phyloP scores from a whole-genome alignment of 2,797 vertebrate species.

The Cuculus canorus region DNA sequence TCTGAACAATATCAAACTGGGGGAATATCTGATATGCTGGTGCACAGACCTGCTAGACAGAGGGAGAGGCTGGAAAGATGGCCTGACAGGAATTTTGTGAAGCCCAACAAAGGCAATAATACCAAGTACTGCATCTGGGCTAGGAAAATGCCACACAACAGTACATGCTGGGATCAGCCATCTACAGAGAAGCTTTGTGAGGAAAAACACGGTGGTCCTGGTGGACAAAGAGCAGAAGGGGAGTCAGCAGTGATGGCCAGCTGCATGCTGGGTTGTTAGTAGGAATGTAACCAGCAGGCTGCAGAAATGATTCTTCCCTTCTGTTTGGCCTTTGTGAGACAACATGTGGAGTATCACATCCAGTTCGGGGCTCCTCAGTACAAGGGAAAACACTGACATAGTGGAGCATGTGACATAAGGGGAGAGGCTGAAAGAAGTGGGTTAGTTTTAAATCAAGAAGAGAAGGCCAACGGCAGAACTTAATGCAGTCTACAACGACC shows the following conservation, averaged over 20 bases:
- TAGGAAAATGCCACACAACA: too few relatives aligned
- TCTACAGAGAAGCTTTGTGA: too few relatives aligned
- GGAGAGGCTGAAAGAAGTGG: rapidly evolving
- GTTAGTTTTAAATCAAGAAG: neutral
- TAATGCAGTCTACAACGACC: neutral
- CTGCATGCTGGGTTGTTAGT: neutral
- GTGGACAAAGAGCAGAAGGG: neutral
- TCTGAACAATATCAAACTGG: neutral
- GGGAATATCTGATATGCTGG: neutral
- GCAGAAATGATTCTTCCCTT: neutral
- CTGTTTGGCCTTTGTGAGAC: too few relatives aligned
- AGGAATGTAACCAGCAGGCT: neutral
- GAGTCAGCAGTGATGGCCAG: neutral
- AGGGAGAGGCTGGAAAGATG: too few relatives aligned
- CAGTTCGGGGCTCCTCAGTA: neutral
- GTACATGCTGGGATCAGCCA: too few relatives aligned
- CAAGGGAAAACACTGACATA: neutral
- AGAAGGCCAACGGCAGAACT: neutral
- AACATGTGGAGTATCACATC: too few relatives aligned
- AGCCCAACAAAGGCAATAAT: too few relatives aligned
- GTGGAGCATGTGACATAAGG: neutral
- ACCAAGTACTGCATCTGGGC: too few relatives aligned
- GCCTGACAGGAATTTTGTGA: too few relatives aligned
- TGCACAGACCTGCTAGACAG: too few relatives aligned
- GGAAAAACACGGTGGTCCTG: too few relatives aligned